These are phyloP conservation scores for Cyclargus thomasi DNA, from an alignment of 1,140 invertebrate genomes.

Conservation along the genomic window DNA sequence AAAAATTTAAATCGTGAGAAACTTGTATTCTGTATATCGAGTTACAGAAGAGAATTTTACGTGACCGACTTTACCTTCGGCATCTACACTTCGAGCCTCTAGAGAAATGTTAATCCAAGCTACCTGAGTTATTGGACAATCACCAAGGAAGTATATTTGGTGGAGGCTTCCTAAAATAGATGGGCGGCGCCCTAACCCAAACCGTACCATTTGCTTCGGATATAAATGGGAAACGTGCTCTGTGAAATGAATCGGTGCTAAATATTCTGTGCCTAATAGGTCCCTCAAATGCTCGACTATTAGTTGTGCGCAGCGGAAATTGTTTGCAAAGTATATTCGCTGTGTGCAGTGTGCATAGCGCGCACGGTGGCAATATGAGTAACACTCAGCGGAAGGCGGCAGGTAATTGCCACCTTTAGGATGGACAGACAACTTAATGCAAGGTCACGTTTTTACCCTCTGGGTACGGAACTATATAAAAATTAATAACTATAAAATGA, in stretches of 20 bases:
- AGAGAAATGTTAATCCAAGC: background rate
- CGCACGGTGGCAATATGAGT: too few species aligned
- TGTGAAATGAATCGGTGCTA: conserved; percentile 4
- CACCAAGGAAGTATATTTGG: conserved; percentile 11
- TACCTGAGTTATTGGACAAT: conserved; percentile 12
- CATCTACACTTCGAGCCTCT: background rate
- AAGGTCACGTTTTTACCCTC: too few species aligned
- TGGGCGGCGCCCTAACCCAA: conserved; percentile 7
- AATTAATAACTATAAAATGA: too few species aligned
- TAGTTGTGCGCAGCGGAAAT: background rate
- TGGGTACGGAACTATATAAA: too few species aligned
- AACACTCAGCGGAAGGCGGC: too few species aligned
- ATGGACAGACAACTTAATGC: too few species aligned
- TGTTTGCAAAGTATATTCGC: background rate
- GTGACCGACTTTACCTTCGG: too few species aligned
- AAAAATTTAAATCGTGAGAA: too few species aligned
- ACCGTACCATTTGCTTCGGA: conserved; percentile 9
- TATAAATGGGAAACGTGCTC: conserved; percentile 13
- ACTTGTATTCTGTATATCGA: too few species aligned
- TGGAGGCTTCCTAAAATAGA: conserved; percentile 14
- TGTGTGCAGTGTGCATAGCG: too few species aligned
- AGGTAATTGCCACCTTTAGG: too few species aligned
- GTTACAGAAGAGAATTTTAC: background rate
- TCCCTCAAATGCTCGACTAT: background rate
- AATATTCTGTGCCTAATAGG: background rate